Conservation (phyloP, 2,113 vertebrate species). For the Felis chaus region DNA sequence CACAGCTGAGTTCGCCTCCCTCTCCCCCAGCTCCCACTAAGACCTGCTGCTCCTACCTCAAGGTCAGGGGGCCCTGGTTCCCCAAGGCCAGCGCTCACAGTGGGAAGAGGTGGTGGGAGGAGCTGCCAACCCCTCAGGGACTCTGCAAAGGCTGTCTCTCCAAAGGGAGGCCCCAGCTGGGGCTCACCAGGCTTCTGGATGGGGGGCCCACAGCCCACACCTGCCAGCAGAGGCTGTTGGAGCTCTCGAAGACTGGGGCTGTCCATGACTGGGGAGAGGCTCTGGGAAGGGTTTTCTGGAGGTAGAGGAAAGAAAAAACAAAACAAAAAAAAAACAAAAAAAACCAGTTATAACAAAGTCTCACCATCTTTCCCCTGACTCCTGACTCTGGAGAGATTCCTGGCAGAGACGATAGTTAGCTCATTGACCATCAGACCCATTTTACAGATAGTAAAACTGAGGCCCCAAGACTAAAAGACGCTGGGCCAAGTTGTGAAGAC, state of each 20-base stretch:
- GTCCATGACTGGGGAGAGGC: conserved; percentile 69
- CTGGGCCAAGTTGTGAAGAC: background rate
- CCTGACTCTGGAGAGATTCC: background rate
- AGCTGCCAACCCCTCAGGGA: conserved; percentile 45
- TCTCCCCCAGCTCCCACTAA: background rate
- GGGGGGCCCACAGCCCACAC: background rate
- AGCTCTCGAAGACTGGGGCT: conserved; percentile 72
- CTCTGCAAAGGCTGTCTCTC: conserved; percentile 71
- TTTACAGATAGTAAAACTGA: conserved; percentile 5
- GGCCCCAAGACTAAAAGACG: background rate
- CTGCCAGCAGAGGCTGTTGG: conserved; percentile 74
- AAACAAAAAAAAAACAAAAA: background rate
- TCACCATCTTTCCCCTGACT: background rate
- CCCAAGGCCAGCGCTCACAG: conserved; percentile 75
- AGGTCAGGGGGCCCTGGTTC: conserved; percentile 59
- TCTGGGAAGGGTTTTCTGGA: background rate
- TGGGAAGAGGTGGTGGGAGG: conserved; percentile 57
- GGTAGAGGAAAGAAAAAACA: background rate
- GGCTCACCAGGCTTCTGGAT: background rate
- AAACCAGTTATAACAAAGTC: background rate
- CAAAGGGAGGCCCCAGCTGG: conserved; percentile 47
- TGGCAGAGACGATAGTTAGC: background rate
- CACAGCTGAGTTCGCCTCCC: background rate
- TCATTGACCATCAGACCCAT: background rate
- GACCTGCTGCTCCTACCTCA: conserved; percentile 72